phyloP scores from a whole-genome alignment of 2,888 invertebrate genomes.

The Zhuqinia jingwanae region DNA sequence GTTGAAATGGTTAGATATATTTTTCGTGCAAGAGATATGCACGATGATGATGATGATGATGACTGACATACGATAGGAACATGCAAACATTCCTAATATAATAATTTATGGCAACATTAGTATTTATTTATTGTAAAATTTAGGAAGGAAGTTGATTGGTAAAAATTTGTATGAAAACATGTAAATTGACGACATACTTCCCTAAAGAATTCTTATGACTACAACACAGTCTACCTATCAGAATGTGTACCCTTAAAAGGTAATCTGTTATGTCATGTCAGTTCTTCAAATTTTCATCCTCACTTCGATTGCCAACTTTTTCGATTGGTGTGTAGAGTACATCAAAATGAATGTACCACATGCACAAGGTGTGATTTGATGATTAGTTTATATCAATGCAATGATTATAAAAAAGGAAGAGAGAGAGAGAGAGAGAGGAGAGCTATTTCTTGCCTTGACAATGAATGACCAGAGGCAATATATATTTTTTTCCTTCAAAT shows the following conservation, averaged over 20 bases:
- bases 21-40: too few relatives aligned
- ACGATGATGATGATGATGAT: too few relatives aligned
- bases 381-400: not conserved
- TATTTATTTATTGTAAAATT: too few relatives aligned
- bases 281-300: not conserved
- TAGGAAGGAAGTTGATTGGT: too few relatives aligned
- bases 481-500: constrained; percentile 45
- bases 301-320: not conserved
- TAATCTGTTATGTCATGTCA: constrained; percentile 8
- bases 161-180: too few relatives aligned
- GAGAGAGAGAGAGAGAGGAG: constrained; percentile 54
- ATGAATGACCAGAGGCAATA: constrained; percentile 75
- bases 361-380: constrained; percentile 53
- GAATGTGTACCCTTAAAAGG: not conserved
- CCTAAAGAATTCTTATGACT: too few relatives aligned
- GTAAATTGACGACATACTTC: too few relatives aligned
- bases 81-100: too few relatives aligned
- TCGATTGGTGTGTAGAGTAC: not conserved
- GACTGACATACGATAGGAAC: too few relatives aligned
- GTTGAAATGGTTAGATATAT: too few relatives aligned
- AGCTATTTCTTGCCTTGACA: constrained; percentile 74
- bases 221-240: too few relatives aligned
- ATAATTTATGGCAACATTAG: too few relatives aligned
- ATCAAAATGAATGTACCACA: not conserved
- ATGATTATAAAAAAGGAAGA: constrained; percentile 39